phyloP scores from a whole-genome alignment of 2,797 vertebrate species.

The Pipistrellus pygmaeus region DNA sequence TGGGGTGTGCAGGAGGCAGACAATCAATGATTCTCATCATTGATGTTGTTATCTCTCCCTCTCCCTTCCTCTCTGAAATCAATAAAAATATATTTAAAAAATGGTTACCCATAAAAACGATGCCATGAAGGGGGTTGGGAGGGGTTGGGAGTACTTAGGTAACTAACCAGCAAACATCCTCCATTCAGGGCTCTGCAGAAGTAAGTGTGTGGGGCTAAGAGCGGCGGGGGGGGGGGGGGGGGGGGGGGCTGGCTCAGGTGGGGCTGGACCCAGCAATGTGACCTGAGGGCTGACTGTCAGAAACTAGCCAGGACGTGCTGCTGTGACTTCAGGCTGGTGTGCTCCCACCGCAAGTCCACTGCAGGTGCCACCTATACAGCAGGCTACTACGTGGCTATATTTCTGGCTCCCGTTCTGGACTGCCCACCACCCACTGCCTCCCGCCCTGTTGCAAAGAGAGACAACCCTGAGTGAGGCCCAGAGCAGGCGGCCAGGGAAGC shows the following conservation, averaged over 20 bases:
- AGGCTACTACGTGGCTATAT: neutral
- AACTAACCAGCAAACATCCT: neutral
- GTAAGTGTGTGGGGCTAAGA: neutral
- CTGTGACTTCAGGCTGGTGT: neutral
- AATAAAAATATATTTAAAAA: neutral
- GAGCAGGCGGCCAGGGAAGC: neutral
- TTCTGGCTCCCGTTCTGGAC: neutral
- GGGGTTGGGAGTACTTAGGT: neutral
- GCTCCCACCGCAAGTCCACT: neutral
- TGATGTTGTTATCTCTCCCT: too few relatives aligned
- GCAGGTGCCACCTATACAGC: neutral
- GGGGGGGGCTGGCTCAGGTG: neutral
- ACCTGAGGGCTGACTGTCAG: neutral
- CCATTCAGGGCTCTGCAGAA: neutral
- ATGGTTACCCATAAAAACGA: neutral
- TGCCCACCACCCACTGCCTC: neutral
- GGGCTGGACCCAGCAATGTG: neutral
- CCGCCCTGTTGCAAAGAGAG: neutral
- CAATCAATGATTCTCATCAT: too few relatives aligned
- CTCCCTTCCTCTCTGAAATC: too few relatives aligned
- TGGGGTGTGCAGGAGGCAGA: too few relatives aligned
- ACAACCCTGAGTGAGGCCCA: accelerated
- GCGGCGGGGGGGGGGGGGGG: neutral
- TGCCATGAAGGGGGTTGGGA: neutral
- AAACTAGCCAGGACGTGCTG: neutral